Base-by-base conservation (phyloP, 35 echinoderm and acorn worm genomes). In the Apostichopus californicus region DNA sequence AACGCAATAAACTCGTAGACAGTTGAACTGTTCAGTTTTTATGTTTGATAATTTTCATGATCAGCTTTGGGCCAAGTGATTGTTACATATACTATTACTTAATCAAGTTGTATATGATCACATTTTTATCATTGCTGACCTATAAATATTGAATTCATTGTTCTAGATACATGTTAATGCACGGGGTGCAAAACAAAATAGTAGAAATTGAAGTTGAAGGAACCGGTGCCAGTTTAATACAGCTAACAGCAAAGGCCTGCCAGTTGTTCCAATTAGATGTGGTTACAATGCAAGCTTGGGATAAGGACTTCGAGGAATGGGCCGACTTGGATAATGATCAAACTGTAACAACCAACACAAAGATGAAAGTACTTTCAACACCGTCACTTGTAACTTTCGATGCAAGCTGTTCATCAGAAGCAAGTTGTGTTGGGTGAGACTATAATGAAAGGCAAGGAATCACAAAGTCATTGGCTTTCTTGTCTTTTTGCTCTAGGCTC, bases 251-350 rank as follows among this genome's bases (percentile, higher is more conserved):
- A 18, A 80, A 83, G 55, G 93, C 87, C 54, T 15, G 77, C 6
- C 87, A 90, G 65, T 55, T 94, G 4, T 94, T 94, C 78, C 81
- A 64, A 9, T 34, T 90, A 25, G 57, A 82, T 23, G 77, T 80
- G 14, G n/a, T 94, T 13, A 11, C 86, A 8, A 54, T 90, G 8
- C 92, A 94, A 59, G 82, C 77, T 56, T 94, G 93, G 87, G 87
- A 90, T 87, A 94, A 66, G 53, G 93, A 77, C 3, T 94, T 90
- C 28, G 93, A 94, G 75, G 93, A 94, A 25, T 94, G 87, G 87
- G 87, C 90, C 4, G 93, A 94, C 78, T 54, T 94, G 13, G 93
- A 90, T 3, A 87, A 94, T 23, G 87, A 78, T 5, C 87, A 94
- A 28, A 63, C 14, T 20, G 71, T 90, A 14, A 65, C 18, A 26